These are phyloP conservation scores for Ormyrus labotus DNA, from an alignment of 2,888 invertebrate genomes.

Conservation along the genomic window DNA sequence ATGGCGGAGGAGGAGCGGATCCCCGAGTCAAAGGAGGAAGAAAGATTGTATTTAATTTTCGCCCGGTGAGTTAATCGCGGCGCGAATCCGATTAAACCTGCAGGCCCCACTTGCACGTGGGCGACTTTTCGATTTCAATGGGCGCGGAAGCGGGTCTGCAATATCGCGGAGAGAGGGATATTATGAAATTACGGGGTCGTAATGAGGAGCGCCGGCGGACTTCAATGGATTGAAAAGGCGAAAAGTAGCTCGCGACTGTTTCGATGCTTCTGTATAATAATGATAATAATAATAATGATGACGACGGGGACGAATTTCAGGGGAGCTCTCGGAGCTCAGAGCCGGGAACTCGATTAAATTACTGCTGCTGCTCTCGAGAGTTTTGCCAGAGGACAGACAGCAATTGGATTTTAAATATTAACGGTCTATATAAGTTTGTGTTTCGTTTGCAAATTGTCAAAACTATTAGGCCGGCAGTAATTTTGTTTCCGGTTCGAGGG, in stretches of 20 bases:
- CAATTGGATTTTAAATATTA: conserved; percentile 21
- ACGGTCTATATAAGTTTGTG: not conserved
- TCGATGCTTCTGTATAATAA: conserved; percentile 10
- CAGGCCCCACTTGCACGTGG: conserved; percentile 19
- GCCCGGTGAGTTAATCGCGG: conserved; percentile 38
- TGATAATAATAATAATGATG: not conserved
- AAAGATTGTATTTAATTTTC: conserved; percentile 56
- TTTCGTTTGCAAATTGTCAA: not conserved
- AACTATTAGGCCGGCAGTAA: no score
- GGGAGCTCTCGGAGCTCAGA: not conserved
- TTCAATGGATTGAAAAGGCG: conserved; percentile 36
- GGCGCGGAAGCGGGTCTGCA: not conserved
- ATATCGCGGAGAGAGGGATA: not conserved
- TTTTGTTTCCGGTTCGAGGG: no score
- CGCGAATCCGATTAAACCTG: conserved; percentile 27
- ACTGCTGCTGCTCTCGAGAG: conserved; percentile 8
- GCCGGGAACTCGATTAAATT: not conserved
- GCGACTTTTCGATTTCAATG: conserved; percentile 20
- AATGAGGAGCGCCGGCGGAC: not conserved
- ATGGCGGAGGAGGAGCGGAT: conserved; percentile 62
- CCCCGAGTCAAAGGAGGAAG: conserved; percentile 45
- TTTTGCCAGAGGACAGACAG: not conserved
- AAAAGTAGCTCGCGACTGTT: conserved; percentile 4
- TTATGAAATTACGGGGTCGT: conserved; percentile 9
- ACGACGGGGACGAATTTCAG: conserved; percentile 1